Base-by-base conservation (phyloP, 2,888 invertebrate species). In the Psylliodes chrysocephalus region DNA sequence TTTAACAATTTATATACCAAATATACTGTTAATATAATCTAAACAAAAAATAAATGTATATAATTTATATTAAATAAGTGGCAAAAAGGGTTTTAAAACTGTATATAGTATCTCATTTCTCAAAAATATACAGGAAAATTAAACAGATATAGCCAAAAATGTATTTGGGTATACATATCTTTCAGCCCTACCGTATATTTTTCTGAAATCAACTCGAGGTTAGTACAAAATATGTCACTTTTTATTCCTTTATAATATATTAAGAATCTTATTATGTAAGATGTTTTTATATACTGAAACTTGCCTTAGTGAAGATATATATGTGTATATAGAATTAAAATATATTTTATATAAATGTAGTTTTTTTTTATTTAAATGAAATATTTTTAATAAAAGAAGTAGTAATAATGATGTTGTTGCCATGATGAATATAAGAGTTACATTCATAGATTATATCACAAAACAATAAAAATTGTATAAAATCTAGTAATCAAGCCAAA, bases 211-310 rank as follows among this genome's bases (percentile, higher is more conserved):
- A 75, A 73, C 75, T 74, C 72, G 62, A 72, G 69, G 69, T 72
- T 74, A 77, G 76, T 77, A 77, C 77, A 77, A 77, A 77, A 73
- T 67, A 70, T 63, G 69, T 71, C 71, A 72, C 71, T 75, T 72
- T 75, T 70, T 66, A 67, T 68, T 67, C 60, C 66, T 61, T 67
- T 66, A n/a, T 66, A n/a, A n/a, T 60, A 22, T 22, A 6, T 61
- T 42, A 65, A 22, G 30, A 35, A 8, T 14, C 10, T 6, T 35
- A 8, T 12, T 35, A 14, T 35, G 2, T 35, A 35, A 35, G 14
- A 35, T 35, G 10, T 35, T 35, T 35, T 35, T 35, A 35, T 35
- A 35, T 10, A n/a, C 35, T 12, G 14, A 14, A 35, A 35, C 14
- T 35, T 35, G 14, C 35, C 35, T 35, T 35, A 35, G 35, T 35